Percentiles rank a stretch among this genome's conserved stretches.
Evolutionary conservation across 2,113 vertebrate species (phyloP).

Genomic region (Phalacrocorax pelagicus): DNA sequence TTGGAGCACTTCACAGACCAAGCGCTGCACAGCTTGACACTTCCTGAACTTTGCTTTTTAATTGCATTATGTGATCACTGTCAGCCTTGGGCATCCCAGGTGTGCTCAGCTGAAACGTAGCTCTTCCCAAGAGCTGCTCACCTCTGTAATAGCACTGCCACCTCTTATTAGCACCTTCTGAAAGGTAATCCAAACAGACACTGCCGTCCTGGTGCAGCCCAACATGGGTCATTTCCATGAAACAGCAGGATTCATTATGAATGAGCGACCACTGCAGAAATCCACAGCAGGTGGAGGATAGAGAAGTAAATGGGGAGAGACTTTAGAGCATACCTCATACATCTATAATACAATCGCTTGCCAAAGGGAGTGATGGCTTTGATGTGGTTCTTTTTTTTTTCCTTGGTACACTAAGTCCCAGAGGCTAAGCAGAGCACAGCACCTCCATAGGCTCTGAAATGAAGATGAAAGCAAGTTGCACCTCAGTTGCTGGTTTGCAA

Average conservation of each 20-base stretch:
- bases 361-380: slow-evolving; percentile 6
- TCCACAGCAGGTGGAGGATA: rapidly evolving
- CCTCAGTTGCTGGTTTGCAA: not conserved
- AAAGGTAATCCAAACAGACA: not conserved
- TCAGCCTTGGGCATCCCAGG: not conserved
- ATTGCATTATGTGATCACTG: not conserved
- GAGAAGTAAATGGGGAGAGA: slow-evolving; percentile 23
- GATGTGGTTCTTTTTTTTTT: not conserved
- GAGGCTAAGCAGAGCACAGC: not conserved
- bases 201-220: not conserved
- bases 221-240: not conserved
- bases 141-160: not conserved
- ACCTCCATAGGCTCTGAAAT: not conserved
- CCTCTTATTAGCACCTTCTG: not conserved
- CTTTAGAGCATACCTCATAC: not conserved
- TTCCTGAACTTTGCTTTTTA: not conserved
- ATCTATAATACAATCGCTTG: not conserved
- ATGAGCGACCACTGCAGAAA: not conserved
- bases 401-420: not conserved
- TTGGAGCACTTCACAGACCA: not conserved
- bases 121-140: not conserved
- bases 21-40: rapidly evolving
- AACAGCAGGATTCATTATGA: slow-evolving; percentile 8
- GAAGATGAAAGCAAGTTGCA: not conserved
- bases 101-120: not conserved